Conservation (phyloP, 2,797 vertebrate species). For the Sparus aurata region DNA sequence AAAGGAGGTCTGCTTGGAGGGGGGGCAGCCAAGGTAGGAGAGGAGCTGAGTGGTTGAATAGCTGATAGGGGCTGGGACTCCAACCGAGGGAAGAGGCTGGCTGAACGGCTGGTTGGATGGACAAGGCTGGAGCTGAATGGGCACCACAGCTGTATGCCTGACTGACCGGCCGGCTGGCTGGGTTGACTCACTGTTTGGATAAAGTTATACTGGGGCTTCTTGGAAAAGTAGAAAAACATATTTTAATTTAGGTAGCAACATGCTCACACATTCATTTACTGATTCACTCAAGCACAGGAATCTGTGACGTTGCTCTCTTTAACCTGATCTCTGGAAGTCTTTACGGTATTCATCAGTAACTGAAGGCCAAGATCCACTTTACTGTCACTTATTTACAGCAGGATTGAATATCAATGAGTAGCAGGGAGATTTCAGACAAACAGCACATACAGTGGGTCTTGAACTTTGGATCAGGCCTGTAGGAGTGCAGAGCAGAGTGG, state of each 20-base stretch:
- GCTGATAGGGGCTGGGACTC: slow-evolving; percentile 47
- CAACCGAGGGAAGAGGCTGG: slow-evolving; percentile 31
- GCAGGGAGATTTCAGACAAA: background rate
- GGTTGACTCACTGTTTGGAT: slow-evolving; percentile 18
- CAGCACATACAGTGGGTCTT: background rate
- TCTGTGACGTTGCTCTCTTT: background rate
- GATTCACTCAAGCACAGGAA: slow-evolving; percentile 19
- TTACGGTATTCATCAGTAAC: slow-evolving; percentile 10
- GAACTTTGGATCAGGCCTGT: background rate
- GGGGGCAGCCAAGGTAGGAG: slow-evolving; percentile 7
- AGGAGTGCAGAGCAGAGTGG: background rate
- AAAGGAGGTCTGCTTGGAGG: slow-evolving; percentile 75
- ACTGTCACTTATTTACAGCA: slow-evolving; percentile 32
- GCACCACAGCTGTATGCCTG: slow-evolving; percentile 48
- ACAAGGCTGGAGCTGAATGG: slow-evolving; percentile 17
- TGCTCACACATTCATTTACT: slow-evolving; percentile 19
- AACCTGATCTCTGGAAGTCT: slow-evolving; percentile 14
- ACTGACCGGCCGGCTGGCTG: background rate
- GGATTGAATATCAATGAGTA: background rate
- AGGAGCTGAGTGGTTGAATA: slow-evolving; percentile 58
- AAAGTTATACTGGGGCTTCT: slow-evolving; percentile 26
- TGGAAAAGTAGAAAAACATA: slow-evolving; percentile 28
- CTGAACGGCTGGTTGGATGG: slow-evolving; percentile 44
- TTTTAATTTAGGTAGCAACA: background rate
- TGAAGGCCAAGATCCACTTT: slow-evolving; percentile 1